Conservation (phyloP, 2,797 vertebrate species). For the Champsocephalus gunnari region DNA sequence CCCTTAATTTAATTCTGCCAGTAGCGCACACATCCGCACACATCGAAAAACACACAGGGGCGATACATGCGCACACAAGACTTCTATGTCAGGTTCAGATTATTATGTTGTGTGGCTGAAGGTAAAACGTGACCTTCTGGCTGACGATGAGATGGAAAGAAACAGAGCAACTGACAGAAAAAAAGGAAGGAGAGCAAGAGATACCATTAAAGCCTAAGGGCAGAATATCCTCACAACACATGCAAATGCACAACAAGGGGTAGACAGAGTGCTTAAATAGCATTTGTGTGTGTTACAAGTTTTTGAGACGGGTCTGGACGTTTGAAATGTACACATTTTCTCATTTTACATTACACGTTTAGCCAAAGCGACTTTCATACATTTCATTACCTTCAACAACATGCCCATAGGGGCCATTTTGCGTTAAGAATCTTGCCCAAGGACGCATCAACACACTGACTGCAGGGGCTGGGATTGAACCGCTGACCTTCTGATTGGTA, state of each 20-base stretch:
- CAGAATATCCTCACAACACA: constrained; percentile 47
- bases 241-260: constrained; percentile 22
- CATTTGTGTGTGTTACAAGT: neutral
- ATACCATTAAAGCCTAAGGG: constrained; percentile 43
- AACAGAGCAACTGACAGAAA: constrained; percentile 34
- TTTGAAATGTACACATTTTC: neutral
- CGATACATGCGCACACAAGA: constrained; percentile 26
- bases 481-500: too few relatives aligned
- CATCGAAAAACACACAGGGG: constrained; percentile 8
- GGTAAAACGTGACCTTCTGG: constrained; percentile 66
- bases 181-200: constrained; percentile 6
- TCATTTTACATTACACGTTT: neutral
- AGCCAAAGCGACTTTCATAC: too few relatives aligned
- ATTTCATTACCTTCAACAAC: too few relatives aligned
- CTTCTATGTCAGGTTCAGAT: constrained; percentile 52
- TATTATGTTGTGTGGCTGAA: constrained; percentile 63
- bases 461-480: too few relatives aligned
- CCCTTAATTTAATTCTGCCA: constrained; percentile 34
- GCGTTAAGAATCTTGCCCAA: too few relatives aligned
- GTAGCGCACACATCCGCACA: neutral
- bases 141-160: constrained; percentile 42
- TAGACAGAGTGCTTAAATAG: constrained; percentile 7
- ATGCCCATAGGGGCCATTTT: too few relatives aligned
- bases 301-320: neutral
- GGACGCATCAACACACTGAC: too few relatives aligned